Base-by-base conservation (phyloP, 23 tunicate genomes). In the Halocynthia aurantium region DNA sequence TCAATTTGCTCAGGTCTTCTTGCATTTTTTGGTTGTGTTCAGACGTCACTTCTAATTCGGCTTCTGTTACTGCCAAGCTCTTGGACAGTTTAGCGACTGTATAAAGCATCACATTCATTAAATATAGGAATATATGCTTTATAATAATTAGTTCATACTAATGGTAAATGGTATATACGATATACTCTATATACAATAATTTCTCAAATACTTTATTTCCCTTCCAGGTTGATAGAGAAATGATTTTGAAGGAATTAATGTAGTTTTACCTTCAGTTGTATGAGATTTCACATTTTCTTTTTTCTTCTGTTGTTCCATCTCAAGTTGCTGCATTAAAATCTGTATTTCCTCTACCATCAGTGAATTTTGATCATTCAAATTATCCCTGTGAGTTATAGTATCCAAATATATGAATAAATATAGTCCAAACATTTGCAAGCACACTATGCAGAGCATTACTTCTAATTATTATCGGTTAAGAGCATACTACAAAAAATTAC, bases 281-380 rank as follows among this genome's bases (percentile, higher is more conserved):
- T 89, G 82, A 22, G 53, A 70, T 21, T 54, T 57, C 54, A 74
- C 81, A 78, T 75, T 71, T 51, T 84, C 84, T 17, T 78, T 73
- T 50, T 75, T 70, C 55, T 84, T 80, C 61, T 71, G 61, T 56
- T 84, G 65, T 76, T 70, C 75, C 70, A 89, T 58, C 71, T 89
- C 83, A 70, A 89, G 82, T 69, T 89, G 96, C 53, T 89, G 81
- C 82, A 89, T 80, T 12, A 84, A 80, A 20, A 84, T 61, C 61
- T 89, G 88, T 49, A 89, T 84, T 62, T 89, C 96, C 57, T 89
- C 96, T 11, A 83, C 78, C 96, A 89, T 84, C 61, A 89, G 50
- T 17, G 69, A 73, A 52, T 84, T 84, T 69, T 89, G 96, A 18
- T 84, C 83, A 56, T 83, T 81, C 77, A 89, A 13, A 71, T 89